phyloP scores from a whole-genome alignment of 2,888 invertebrate species.

The Oligia strigilis region DNA sequence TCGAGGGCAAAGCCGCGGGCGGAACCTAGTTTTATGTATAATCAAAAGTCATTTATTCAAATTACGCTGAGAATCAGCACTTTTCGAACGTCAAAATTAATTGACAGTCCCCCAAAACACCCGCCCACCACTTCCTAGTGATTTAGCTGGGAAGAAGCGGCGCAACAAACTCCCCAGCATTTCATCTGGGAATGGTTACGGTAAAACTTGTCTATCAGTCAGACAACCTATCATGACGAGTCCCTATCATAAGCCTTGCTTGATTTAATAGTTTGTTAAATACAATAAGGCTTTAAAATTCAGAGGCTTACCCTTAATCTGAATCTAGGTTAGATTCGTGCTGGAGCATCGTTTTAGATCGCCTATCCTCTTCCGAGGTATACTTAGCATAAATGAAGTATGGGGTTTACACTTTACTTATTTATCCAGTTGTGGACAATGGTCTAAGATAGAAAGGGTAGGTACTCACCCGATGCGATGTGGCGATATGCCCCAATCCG shows the following conservation, averaged over 20 bases:
- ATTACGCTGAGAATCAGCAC: too few species aligned
- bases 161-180: not conserved
- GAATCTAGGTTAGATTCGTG: not conserved
- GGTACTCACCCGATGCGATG: constrained; percentile 83
- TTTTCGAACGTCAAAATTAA: not conserved
- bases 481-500: constrained; percentile 76
- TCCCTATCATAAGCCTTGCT: not conserved
- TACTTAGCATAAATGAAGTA: too few species aligned
- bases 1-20: too few species aligned
- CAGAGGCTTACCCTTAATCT: not conserved
- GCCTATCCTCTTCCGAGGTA: not conserved
- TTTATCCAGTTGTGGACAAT: not conserved
- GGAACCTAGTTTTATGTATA: not conserved
- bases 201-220: not conserved
- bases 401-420: too few species aligned
- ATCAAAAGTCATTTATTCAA: not conserved
- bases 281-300: too few species aligned
- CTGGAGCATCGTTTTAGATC: not conserved
- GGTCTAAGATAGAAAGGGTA: constrained; percentile 33
- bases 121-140: not conserved
- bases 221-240: not conserved
- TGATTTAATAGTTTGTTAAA: not conserved
- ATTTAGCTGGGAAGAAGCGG: not conserved
- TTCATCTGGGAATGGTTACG: too few species aligned
- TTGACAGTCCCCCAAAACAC: not conserved